These are phyloP conservation scores for Butorides virescens DNA, from an alignment of 2,113 vertebrate species.

Conservation along the genomic window DNA sequence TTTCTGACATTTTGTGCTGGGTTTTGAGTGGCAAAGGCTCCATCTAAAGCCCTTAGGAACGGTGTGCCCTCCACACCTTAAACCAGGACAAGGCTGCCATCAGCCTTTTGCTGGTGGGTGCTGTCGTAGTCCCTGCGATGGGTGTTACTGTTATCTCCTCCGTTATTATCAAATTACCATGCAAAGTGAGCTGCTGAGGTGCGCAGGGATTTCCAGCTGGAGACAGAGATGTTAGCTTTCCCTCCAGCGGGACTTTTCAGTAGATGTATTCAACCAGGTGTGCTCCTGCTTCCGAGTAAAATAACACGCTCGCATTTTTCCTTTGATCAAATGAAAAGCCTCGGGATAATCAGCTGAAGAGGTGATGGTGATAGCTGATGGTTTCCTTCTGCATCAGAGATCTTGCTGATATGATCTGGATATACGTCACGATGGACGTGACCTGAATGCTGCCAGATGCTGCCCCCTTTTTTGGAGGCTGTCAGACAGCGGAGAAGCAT, in stretches of 20 bases:
- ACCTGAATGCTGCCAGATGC: not conserved
- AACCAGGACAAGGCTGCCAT: not conserved
- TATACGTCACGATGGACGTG: not conserved
- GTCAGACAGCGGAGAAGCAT: not conserved
- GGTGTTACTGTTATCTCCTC: not conserved
- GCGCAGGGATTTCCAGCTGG: not conserved
- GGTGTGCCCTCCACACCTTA: not conserved
- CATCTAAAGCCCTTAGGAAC: not conserved
- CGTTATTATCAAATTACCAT: not conserved
- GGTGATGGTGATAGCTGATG: not conserved
- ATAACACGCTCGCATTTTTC: not conserved
- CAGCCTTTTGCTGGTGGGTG: not conserved
- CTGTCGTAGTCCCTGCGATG: not conserved
- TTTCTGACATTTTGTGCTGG: not conserved
- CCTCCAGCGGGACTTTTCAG: not conserved
- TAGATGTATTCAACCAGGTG: not conserved
- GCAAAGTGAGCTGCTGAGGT: not conserved
- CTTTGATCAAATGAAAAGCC: not conserved
- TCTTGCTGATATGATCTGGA: not conserved
- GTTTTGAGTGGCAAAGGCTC: not conserved
- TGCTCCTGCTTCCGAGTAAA: not conserved
- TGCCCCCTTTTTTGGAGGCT: not conserved
- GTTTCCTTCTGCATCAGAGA: not conserved
- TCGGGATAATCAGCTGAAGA: not conserved
- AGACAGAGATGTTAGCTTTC: not conserved